Conservation (phyloP, 2,888 invertebrate genomes). For the Drosophila infuscata region DNA sequence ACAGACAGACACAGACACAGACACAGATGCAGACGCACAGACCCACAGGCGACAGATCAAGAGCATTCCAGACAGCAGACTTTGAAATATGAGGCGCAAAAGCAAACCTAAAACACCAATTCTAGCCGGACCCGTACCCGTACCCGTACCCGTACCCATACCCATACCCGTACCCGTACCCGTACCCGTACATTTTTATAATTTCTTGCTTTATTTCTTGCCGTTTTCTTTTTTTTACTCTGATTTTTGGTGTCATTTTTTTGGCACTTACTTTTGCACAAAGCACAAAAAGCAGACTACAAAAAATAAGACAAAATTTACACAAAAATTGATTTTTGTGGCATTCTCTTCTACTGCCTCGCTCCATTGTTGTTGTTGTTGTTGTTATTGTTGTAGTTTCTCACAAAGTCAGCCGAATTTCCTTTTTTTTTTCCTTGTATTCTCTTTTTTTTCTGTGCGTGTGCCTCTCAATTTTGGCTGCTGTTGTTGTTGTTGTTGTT, state of each 20-base stretch:
- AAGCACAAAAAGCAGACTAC: constrained; percentile 32
- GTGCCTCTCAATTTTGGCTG: constrained; percentile 33
- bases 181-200: constrained; percentile 37
- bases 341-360: constrained; percentile 57
- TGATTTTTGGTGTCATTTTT: constrained; percentile 17
- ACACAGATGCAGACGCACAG: neutral
- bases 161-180: neutral
- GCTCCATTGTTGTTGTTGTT: constrained; percentile 10
- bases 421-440: constrained; percentile 6
- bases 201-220: constrained; percentile 28
- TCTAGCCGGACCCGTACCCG: neutral
- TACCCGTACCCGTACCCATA: neutral
- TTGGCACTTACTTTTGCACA: constrained; percentile 39
- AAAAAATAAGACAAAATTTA: constrained; percentile 50
- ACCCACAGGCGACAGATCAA: constrained; percentile 19
- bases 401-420: constrained; percentile 54
- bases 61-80: constrained; percentile 36
- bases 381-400: constrained; percentile 44
- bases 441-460: constrained; percentile 31
- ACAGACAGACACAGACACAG: neutral
- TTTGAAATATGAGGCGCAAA: constrained; percentile 67
- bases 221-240: constrained; percentile 3
- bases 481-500: constrained; percentile 16
- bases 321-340: constrained; percentile 74
- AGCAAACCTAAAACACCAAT: neutral